Base-by-base conservation (phyloP, 1,140 invertebrate species). In the Chrysomallon squamiferum region DNA sequence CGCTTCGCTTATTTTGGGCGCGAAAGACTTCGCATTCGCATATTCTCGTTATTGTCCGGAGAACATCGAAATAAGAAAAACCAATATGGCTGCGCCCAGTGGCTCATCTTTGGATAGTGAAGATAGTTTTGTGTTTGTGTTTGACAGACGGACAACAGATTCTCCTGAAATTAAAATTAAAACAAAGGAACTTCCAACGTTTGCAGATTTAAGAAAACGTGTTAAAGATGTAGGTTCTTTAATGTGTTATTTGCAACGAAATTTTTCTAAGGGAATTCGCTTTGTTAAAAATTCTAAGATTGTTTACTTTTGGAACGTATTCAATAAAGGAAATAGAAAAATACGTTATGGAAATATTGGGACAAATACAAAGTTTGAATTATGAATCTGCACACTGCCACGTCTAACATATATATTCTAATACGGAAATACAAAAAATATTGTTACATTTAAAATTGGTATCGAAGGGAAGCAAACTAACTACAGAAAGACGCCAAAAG, bases 41-140 rank as follows among this genome's bases (percentile, higher is more conserved):
- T 29, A 45, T 45, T 2, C 29, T 2, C 7, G 41, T 7, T 47
- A 45, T 22, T 45, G 3, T 18, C 30, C 33, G 43, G 41, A 62
- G 45, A 58, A 59, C 45, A 27, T 33, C 50, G 62, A 62, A 59
- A 67, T 57, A 58, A 59, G 62, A 62, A 35, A 61, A 49, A 57
- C 59, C 65, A 77, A 68, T 22, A 68, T 74, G 67, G 71, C 63
- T 30, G 58, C 70, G 54, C 65, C 56, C 30, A 73, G 62, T 38
- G 35, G 35, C 5, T 25, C 67, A 25, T 27, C 70, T 41, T 59
- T 68, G 11, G 74, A 75, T 29, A 72, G 77, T 5, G 76, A 77
- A 22, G 75, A 79, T 70, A 72, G 71, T 32, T 78, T 77, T 75
- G 77, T 83, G 68, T 83, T 72, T 65, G 69, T 83, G 20, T 81